Conservation (phyloP, 2,797 vertebrate genomes). For the Gambelia wislizenii region DNA sequence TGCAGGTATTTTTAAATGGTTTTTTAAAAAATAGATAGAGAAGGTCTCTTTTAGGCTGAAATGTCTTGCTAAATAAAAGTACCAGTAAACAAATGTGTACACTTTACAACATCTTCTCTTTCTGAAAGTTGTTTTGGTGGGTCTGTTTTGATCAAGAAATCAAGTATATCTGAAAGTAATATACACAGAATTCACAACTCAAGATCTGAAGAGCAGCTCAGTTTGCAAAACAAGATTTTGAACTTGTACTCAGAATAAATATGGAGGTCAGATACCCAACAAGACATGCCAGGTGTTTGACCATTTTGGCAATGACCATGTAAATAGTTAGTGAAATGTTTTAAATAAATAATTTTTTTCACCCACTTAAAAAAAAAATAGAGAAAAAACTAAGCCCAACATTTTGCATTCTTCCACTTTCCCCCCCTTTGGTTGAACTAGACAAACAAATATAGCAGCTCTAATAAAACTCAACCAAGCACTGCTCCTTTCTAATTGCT, state of each 20-base stretch:
- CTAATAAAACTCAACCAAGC: neutral
- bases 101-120: too few species aligned
- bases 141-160: too few species aligned
- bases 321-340: neutral
- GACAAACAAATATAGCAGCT: neutral
- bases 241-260: neutral
- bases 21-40: too few species aligned
- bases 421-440: neutral
- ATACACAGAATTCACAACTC: neutral
- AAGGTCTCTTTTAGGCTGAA: neutral
- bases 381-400: neutral
- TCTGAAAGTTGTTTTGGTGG: too few species aligned
- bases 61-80: neutral
- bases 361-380: neutral
- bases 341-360: neutral
- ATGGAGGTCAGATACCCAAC: slow-evolving; percentile 52
- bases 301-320: slow-evolving; percentile 21
- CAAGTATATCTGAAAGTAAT: fast-evolving
- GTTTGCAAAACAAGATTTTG: slow-evolving; percentile 20
- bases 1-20: too few species aligned
- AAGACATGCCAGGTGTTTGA: slow-evolving; percentile 56
- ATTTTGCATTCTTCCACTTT: neutral
- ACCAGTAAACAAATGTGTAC: too few species aligned
- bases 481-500: neutral
- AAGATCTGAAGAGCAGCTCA: slow-evolving; percentile 22